Conservation (phyloP, 2,888 invertebrate genomes). For the Drosophila yooni region DNA sequence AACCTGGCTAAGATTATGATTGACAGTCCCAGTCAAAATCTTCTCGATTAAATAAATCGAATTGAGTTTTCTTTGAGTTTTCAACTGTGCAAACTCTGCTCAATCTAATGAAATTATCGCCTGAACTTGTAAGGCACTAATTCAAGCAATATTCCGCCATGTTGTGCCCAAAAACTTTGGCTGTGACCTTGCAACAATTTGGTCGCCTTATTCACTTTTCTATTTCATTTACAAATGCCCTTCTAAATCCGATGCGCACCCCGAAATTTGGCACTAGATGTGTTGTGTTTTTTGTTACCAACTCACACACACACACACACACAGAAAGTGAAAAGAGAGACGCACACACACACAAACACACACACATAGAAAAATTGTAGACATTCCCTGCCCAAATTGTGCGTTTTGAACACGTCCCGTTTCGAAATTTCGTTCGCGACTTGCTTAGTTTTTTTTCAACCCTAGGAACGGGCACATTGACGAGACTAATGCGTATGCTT, state of each 20-base stretch:
- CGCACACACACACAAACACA: slow-evolving; percentile 2
- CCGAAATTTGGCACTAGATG: slow-evolving; percentile 44
- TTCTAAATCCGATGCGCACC: slow-evolving; percentile 66
- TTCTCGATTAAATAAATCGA: background rate
- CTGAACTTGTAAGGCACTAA: background rate
- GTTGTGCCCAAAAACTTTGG: slow-evolving; percentile 10
- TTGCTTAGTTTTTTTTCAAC: slow-evolving; percentile 51
- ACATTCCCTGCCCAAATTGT: slow-evolving; percentile 47
- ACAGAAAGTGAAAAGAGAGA: slow-evolving; percentile 5
- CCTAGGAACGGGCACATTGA: slow-evolving; percentile 23
- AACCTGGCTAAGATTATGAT: background rate
- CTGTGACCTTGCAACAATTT: slow-evolving; percentile 46
- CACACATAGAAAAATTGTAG: slow-evolving; percentile 20
- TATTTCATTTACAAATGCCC: slow-evolving; percentile 32
- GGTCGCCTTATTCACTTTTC: slow-evolving; percentile 11
- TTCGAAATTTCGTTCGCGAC: slow-evolving; percentile 37
- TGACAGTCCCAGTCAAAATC: background rate
- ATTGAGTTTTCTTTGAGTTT: too few species aligned
- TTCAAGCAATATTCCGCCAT: background rate
- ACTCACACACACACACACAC: slow-evolving; percentile 17
- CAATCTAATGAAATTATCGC: background rate
- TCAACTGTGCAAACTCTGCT: too few species aligned
- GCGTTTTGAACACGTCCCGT: slow-evolving; percentile 52
- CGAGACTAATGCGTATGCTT: slow-evolving; percentile 51
- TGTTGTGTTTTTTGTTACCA: slow-evolving; percentile 48